These are phyloP conservation scores for Rhinophrynus dorsalis DNA, from an alignment of 2,797 vertebrate species.

Conservation along the genomic window DNA sequence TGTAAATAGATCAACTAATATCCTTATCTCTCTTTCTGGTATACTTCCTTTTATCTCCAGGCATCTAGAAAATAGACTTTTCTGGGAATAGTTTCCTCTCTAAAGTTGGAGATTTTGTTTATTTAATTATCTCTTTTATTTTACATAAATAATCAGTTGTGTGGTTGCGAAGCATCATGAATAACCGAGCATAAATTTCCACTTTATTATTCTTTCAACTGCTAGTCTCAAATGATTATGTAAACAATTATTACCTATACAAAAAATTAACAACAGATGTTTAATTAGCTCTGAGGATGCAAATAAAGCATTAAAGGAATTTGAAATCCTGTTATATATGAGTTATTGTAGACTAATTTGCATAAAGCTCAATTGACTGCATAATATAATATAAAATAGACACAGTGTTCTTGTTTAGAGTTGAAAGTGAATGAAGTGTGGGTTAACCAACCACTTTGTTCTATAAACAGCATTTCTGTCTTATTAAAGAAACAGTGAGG, in stretches of 20 bases:
- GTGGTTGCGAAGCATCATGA: constrained; percentile 9
- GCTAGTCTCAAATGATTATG: constrained; percentile 38
- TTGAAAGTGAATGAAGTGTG: too few species aligned
- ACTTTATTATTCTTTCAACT: constrained; percentile 42
- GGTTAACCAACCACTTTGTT: too few species aligned
- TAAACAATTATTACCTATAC: constrained; percentile 43
- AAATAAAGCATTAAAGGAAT: constrained; percentile 34
- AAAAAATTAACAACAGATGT: constrained; percentile 47
- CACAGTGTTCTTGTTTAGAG: too few species aligned
- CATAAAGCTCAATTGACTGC: constrained; percentile 25
- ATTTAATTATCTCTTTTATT: too few species aligned
- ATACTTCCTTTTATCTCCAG: too few species aligned
- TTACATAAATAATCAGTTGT: constrained; percentile 14
- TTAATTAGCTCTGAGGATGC: constrained; percentile 37
- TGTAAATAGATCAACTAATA: too few species aligned
- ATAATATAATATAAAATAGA: constrained; percentile 23
- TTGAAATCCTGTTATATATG: constrained; percentile 34
- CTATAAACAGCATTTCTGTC: too few species aligned
- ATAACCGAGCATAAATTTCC: constrained; percentile 9
- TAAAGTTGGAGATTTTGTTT: not conserved
- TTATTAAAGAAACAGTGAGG: too few species aligned
- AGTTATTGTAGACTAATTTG: constrained; percentile 12
- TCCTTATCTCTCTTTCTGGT: too few species aligned
- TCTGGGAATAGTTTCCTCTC: not conserved
- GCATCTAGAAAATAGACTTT: not conserved